Percentiles rank a stretch among this genome's conserved stretches.
Evolutionary conservation across 2,113 vertebrate species (phyloP).

Genomic region (Aptenodytes forsteri): DNA sequence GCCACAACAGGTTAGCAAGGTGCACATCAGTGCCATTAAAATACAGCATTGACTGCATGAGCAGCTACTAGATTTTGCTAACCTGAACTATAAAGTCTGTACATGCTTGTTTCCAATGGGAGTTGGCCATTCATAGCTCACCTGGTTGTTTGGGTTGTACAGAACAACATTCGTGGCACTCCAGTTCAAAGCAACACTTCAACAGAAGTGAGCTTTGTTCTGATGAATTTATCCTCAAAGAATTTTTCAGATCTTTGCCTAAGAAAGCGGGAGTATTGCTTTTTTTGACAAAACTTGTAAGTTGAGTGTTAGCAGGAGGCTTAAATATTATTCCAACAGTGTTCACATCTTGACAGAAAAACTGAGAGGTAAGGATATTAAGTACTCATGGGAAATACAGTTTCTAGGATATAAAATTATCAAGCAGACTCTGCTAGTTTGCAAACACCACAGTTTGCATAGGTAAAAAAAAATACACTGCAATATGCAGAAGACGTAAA

Average conservation of each 20-base stretch:
- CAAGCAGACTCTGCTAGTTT: background rate
- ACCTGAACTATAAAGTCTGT: background rate
- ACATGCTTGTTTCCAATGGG: fast-evolving
- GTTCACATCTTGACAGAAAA: background rate
- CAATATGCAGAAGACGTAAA: background rate
- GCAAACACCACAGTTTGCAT: background rate
- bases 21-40: background rate
- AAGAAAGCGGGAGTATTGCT: background rate
- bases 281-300: background rate
- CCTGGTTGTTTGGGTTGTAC: background rate
- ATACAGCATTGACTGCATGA: background rate
- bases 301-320: background rate
- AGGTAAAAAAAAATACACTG: background rate
- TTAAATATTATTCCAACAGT: background rate
- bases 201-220: background rate
- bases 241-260: background rate
- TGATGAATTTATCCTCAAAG: background rate
- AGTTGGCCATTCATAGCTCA: background rate
- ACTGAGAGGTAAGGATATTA: background rate
- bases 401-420: background rate
- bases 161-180: background rate
- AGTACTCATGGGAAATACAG: background rate
- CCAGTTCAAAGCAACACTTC: background rate
- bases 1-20: background rate
- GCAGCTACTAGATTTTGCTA: background rate